Percentiles rank a stretch among this genome's conserved stretches.
Conservation (phyloP, 2,113 vertebrate species). For the Grammomys dolichurus region DNA sequence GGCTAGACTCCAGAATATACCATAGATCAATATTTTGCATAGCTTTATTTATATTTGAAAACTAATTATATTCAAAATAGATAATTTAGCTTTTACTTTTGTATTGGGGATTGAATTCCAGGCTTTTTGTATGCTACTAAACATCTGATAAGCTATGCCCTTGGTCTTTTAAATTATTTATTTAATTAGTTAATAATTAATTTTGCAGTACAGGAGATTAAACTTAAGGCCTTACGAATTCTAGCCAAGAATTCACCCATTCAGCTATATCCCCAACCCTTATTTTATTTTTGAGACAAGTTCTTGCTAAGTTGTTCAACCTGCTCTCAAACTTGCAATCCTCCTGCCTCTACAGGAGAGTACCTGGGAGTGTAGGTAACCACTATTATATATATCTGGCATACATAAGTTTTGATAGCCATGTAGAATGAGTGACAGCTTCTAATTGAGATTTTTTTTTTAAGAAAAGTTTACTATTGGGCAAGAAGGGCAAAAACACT, state of each 20-base stretch:
- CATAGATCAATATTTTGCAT: neutral
- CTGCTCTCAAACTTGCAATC: neutral
- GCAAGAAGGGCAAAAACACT: neutral
- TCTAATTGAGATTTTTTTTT: slow-evolving; percentile 74
- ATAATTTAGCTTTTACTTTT: neutral
- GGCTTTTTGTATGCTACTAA: neutral
- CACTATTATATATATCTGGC: neutral
- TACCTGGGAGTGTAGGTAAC: too few species aligned
- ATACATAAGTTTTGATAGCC: slow-evolving; percentile 60
- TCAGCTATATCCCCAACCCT: neutral
- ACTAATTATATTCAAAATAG: neutral
- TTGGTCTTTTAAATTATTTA: neutral
- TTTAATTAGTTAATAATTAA: neutral
- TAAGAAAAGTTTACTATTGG: slow-evolving; percentile 47
- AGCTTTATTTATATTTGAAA: neutral
- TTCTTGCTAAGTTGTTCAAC: neutral
- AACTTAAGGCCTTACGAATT: neutral
- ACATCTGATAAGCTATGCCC: neutral
- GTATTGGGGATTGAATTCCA: neutral
- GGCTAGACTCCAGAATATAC: neutral
- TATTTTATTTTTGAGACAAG: neutral
- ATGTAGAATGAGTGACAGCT: slow-evolving; percentile 68
- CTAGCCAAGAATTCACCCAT: neutral
- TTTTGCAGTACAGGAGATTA: neutral
- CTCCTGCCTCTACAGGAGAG: neutral